Evolutionary conservation across 2,797 vertebrate genomes (phyloP), one percentile per base, ranked within the genome.

Genomic region (Xiphorhynchus erythropygius): DNA sequence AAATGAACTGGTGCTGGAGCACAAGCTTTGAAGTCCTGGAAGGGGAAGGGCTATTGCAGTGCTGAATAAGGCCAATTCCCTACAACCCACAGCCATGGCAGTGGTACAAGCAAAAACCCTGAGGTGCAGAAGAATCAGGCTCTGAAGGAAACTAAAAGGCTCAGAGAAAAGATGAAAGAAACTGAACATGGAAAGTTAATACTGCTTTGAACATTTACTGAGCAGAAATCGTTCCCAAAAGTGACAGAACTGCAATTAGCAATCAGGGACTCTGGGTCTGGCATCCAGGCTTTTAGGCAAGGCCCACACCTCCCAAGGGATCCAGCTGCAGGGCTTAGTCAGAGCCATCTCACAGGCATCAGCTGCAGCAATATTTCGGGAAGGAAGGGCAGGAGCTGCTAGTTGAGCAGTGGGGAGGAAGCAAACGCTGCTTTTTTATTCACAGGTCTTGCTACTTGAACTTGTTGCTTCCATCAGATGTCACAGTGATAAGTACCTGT

Each of bases 161-260:
- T 80, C 49, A 60, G 71, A 77, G 30, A 77, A 93, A 88, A 91
- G 71, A 92, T 79, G 64, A 92, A 94, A 93, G 89, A 89, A 85
- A 70, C 46, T 16, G 42, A 83, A 68, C 14, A 24, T 10, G 37
- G 68, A 42, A 75, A 69, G 13, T 71, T 95, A 90, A 77, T 41
- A 28, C 18, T 37, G 42, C 79, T 95, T 94, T 90, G 85, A 92
- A 84, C 52, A 44, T 60, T 69, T 44, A 53, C 46, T 50, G 56
- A 76, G 71, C 47, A 90, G 78, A 87, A 92, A 82, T 75, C 49
- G 33, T 85, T 50, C 49, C 64, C 56, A 25, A 46, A 84, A 82
- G 59, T 44, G 56, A 67, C 23, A 70, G 49, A 92, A 60, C 44
- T 60, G 64, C n/a, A 50, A 53, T 65, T 52, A 79, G 67, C 73